Conservation (phyloP, 2,888 invertebrate species). For the Drosophila mimica region DNA sequence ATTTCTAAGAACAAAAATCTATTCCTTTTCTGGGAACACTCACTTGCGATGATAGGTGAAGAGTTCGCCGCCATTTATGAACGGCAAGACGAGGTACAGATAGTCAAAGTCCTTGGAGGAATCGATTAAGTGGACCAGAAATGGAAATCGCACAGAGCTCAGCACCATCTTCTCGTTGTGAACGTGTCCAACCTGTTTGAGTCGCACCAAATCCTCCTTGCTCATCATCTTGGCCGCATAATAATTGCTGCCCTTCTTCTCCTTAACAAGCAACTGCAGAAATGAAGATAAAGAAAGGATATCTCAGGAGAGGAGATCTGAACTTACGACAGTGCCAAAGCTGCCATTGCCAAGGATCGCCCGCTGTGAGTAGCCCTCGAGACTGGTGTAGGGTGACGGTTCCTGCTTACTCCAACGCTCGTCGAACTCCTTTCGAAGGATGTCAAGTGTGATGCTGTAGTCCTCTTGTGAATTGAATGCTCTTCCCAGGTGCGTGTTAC, state of each 20-base stretch:
- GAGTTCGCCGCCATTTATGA: constrained; percentile 95
- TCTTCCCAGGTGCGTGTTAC: constrained; percentile 34
- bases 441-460: constrained; percentile 47
- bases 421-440: constrained; percentile 57
- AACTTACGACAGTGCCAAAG: constrained; percentile 71
- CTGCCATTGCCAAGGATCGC: constrained; percentile 68
- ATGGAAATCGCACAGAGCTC: constrained; percentile 94
- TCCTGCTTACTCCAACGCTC: constrained; percentile 57
- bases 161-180: constrained; percentile 95
- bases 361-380: constrained; percentile 56
- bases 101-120: constrained; percentile 94
- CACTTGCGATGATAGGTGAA: constrained; percentile 90
- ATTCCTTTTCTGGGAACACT: constrained; percentile 63
- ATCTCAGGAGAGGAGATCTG: accelerated
- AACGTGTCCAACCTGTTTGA: constrained; percentile 96
- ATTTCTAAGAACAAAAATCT: background rate
- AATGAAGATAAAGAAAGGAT: no score
- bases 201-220: constrained; percentile 93
- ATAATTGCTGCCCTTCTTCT: constrained; percentile 85
- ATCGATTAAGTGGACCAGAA: constrained; percentile 93
- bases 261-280: constrained; percentile 59
- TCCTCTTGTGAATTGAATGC: constrained; percentile 68
- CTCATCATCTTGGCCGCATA: constrained; percentile 96
- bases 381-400: constrained; percentile 61
- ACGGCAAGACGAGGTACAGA: constrained; percentile 93